Evolutionary conservation across 2,797 vertebrate species (phyloP).

Genomic region (Spatula versicolor): DNA sequence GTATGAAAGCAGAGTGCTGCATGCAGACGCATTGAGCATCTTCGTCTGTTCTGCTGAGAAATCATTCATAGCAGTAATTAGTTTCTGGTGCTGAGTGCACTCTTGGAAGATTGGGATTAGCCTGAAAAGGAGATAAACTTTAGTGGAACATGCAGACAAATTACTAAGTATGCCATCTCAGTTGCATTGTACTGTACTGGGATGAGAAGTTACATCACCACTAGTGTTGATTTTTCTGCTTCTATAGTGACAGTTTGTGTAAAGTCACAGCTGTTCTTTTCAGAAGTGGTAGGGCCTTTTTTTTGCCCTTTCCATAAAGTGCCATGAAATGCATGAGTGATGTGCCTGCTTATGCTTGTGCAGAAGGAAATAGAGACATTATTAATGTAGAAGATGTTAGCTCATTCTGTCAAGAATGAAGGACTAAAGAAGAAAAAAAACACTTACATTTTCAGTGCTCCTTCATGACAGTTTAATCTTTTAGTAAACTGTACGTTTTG

Average conservation of each 20-base stretch:
- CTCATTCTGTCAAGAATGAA: neutral
- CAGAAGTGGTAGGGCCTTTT: accelerated
- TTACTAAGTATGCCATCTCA: neutral
- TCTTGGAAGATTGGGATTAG: neutral
- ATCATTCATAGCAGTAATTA: neutral
- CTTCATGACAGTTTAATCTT: neutral
- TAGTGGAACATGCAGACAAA: neutral
- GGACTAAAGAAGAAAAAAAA: neutral
- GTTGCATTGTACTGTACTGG: neutral
- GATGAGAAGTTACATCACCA: neutral
- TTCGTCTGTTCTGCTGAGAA: neutral
- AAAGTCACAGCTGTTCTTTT: neutral
- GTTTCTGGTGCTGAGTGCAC: neutral
- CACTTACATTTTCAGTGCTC: accelerated
- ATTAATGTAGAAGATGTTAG: neutral
- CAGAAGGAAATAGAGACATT: neutral
- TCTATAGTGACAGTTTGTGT: neutral
- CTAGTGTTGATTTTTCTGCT: neutral
- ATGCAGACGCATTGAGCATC: neutral
- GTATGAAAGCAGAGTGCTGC: neutral
- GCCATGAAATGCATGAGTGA: neutral
- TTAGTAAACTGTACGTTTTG: neutral
- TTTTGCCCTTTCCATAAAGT: neutral
- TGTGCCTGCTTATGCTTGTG: accelerated
- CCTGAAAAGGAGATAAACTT: neutral